Percentiles rank a stretch among this genome's conserved stretches.
Conservation (phyloP, 1,140 invertebrate genomes). For the Sinella curviseta region DNA sequence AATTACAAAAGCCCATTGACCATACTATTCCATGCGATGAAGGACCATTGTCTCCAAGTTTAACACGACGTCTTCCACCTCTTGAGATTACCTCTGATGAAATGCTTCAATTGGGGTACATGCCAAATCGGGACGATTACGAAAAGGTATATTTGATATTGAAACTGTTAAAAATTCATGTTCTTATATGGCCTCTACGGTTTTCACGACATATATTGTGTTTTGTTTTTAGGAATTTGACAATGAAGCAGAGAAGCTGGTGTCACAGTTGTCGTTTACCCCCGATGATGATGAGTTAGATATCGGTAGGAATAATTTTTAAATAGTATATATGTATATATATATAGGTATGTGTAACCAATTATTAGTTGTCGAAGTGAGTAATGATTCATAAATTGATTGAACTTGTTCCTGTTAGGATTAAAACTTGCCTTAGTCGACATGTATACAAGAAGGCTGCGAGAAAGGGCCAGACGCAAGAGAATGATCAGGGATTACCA, state of each 20-base stretch:
- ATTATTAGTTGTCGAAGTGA: too few species aligned
- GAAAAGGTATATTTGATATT: constrained; percentile 67
- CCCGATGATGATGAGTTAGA: constrained; percentile 87
- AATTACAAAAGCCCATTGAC: constrained; percentile 61
- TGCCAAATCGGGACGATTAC: constrained; percentile 93
- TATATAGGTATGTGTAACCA: constrained; percentile 30
- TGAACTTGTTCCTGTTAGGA: constrained; percentile 50
- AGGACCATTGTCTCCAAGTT: constrained; percentile 74
- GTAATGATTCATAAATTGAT: constrained; percentile 6
- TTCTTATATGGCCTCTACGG: background rate
- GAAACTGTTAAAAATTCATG: background rate
- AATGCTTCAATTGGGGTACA: constrained; percentile 82
- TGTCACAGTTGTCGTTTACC: constrained; percentile 75
- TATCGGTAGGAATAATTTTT: constrained; percentile 69
- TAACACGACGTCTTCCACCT: constrained; percentile 71
- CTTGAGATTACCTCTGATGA: constrained; percentile 79
- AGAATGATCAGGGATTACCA: constrained; percentile 82
- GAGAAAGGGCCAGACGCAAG: constrained; percentile 84
- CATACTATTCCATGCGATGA: constrained; percentile 71
- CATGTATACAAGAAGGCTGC: constrained; percentile 80
- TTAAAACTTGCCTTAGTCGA: constrained; percentile 80
- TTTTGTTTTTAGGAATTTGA: constrained; percentile 77
- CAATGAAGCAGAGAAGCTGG: constrained; percentile 84
- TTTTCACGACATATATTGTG: constrained; percentile 49
- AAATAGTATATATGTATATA: background rate